Evolutionary conservation across 2,113 vertebrate species (phyloP), one percentile per base, ranked within the genome.

Genomic region (Amphiprion percula): DNA sequence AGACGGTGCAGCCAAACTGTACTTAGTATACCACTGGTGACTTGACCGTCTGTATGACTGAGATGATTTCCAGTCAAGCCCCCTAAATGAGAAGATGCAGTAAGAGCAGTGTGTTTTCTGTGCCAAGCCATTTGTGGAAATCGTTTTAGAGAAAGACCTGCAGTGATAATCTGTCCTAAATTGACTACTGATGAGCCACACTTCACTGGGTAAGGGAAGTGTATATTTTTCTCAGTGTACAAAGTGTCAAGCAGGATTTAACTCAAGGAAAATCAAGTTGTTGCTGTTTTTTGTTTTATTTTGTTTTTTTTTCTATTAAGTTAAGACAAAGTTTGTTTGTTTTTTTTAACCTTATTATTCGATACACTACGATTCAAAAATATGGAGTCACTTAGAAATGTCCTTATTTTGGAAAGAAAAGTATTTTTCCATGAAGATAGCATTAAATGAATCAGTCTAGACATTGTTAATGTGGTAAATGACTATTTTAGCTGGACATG

Each of bases 111-210:
- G 61, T 53, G 54, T 67, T 67, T 67, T 56, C 77, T 75, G 39
- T 56, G 77, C 71, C 55, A 76, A 66, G 77, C 50, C 55, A 64
- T 80, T 80, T 80, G 55, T 68, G 68, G 61, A 75, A 76, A 71
- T 76, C 60, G 76, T 84, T 84, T 75, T 61, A 79, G 61, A 79
- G 59, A 61, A 64, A 41, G 68, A 66, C 80, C 63, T 73, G 56
- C 10, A 9, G 62, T 78, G 64, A 58, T 74, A 68, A 83, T 83
- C 49, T 68, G 56, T 73, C 50, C 64, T 44, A 63, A 67, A 74
- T 73, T 64, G 81, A 73, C 63, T 78, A 52, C 74, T 83, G 69
- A 78, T 77, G 63, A 77, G 74, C 74, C 55, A 8, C 62, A 61
- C 10, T 54, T 55, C 55, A 28, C 58, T 33, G 19, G 12, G 58